phyloP scores from a whole-genome alignment of 1,140 invertebrate genomes.

The Galleria mellonella region DNA sequence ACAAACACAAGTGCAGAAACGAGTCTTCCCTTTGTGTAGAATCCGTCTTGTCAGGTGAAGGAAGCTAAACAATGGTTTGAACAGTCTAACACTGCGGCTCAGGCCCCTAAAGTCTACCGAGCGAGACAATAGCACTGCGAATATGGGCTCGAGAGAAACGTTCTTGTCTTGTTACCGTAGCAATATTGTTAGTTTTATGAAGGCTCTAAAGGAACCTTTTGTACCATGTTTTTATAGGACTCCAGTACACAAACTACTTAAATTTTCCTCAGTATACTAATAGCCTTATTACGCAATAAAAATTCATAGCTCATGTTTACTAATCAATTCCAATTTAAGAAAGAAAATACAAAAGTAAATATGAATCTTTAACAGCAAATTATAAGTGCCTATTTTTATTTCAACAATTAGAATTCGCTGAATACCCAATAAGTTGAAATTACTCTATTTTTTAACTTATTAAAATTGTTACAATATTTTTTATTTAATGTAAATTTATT shows the following conservation, averaged over 20 bases:
- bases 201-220: constrained; percentile 51
- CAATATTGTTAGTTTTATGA: constrained; percentile 70
- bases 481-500: too few relatives aligned
- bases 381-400: too few relatives aligned
- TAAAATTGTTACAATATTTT: too few relatives aligned
- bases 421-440: too few relatives aligned
- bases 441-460: too few relatives aligned
- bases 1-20: constrained; percentile 57
- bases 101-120: constrained; percentile 56
- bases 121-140: constrained; percentile 56
- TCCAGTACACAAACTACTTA: constrained; percentile 24
- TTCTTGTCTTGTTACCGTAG: constrained; percentile 61
- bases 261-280: constrained; percentile 11
- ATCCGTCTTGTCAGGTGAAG: constrained; percentile 60
- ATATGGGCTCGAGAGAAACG: constrained; percentile 58
- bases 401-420: too few relatives aligned
- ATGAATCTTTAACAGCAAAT: too few relatives aligned
- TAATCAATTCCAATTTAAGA: too few relatives aligned
- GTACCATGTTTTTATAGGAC: constrained; percentile 43
- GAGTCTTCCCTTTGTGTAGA: constrained; percentile 54
- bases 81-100: constrained; percentile 43
- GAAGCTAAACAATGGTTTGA: constrained; percentile 61
- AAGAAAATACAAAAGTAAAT: too few relatives aligned
- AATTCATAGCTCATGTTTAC: neutral
- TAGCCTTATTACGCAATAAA: constrained; percentile 8